Conservation (phyloP, 2,113 vertebrate species). For the Vombatus ursinus region DNA sequence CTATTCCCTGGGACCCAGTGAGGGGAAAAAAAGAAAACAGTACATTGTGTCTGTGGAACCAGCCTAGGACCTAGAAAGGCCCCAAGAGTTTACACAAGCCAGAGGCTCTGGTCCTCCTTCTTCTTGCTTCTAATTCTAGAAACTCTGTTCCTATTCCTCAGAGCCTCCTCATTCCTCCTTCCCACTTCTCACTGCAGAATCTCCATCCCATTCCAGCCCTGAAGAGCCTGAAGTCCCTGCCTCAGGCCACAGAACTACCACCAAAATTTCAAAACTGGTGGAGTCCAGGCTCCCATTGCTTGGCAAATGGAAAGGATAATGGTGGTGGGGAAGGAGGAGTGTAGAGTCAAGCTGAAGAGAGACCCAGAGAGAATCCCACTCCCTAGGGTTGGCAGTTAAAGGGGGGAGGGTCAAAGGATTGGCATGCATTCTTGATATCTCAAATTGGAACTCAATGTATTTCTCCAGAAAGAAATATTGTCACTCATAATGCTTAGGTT, state of each 20-base stretch:
- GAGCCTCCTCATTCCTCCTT: not conserved
- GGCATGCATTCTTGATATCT: not conserved
- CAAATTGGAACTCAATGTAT: not conserved
- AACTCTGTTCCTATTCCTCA: not conserved
- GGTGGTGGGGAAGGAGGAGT: not conserved
- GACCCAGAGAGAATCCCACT: not conserved
- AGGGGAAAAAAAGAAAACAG: not conserved
- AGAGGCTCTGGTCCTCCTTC: not conserved
- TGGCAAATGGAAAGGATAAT: not conserved
- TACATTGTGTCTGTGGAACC: not conserved
- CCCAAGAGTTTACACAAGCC: not conserved
- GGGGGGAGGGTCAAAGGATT: not conserved
- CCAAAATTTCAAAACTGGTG: not conserved
- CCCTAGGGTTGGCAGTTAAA: not conserved
- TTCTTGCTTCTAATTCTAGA: not conserved
- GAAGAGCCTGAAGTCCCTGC: not conserved
- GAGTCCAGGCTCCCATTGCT: not conserved
- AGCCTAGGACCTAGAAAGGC: not conserved
- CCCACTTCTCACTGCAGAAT: not conserved
- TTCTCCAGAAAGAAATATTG: not conserved
- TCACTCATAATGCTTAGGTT: not conserved
- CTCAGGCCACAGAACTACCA: not conserved
- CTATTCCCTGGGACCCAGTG: not conserved
- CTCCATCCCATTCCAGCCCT: not conserved
- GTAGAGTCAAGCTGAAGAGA: not conserved